A percentile compares a stretch with the other conserved stretches of the same genome.
Conservation (phyloP, 2,888 invertebrate species). For the Aleiodes alternator region DNA sequence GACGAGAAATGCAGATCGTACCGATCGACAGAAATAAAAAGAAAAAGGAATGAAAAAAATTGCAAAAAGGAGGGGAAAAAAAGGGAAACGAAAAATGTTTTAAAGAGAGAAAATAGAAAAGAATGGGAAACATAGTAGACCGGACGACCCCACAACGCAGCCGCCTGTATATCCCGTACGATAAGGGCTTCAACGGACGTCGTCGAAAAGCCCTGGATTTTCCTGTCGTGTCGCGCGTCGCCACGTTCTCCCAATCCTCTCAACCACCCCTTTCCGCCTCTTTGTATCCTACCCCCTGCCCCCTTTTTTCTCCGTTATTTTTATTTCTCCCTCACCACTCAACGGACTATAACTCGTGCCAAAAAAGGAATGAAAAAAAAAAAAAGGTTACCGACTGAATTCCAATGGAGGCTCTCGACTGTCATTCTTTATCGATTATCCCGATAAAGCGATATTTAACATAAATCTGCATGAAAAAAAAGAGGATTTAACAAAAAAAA, state of each 20-base stretch:
- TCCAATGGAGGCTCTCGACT: constrained; percentile 7
- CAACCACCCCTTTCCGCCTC: constrained; percentile 9
- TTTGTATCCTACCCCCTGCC: neutral
- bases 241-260: constrained; percentile 46
- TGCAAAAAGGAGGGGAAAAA: constrained; percentile 1
- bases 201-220: constrained; percentile 59
- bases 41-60: neutral
- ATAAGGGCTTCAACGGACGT: constrained; percentile 59
- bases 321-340: constrained; percentile 27
- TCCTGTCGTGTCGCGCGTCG: constrained; percentile 57
- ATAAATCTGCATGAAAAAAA: constrained; percentile 25
- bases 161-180: constrained; percentile 55
- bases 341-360: constrained; percentile 17
- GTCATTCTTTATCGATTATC: constrained; percentile 23
- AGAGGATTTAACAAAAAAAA: constrained; percentile 10
- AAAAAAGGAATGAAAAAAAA: neutral
- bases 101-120: constrained; percentile 31
- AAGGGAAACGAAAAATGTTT: constrained; percentile 24
- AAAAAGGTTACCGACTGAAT: constrained; percentile 18
- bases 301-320: neutral
- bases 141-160: constrained; percentile 33
- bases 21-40: constrained; percentile 30
- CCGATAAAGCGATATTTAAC: constrained; percentile 24
- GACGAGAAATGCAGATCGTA: constrained; percentile 29
- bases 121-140: constrained; percentile 15